These are phyloP conservation scores for Nymphalis urticae DNA, from an alignment of 2,888 invertebrate genomes.

Conservation along the genomic window DNA sequence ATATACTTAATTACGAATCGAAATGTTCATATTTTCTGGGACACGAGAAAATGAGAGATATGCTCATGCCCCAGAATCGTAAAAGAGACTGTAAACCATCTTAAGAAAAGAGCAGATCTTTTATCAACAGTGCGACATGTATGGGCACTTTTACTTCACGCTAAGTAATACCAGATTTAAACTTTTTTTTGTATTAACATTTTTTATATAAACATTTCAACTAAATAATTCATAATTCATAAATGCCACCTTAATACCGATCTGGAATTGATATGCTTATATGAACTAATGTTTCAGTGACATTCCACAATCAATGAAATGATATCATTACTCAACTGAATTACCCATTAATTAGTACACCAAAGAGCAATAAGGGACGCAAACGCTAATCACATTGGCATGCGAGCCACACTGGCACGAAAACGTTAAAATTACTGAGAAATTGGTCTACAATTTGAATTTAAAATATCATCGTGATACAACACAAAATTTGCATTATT, in stretches of 20 bases:
- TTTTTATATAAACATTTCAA: too few relatives aligned
- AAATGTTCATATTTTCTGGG: too few relatives aligned
- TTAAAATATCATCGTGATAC: constrained; percentile 49
- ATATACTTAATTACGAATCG: too few relatives aligned
- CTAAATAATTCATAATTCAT: too few relatives aligned
- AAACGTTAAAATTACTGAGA: constrained; percentile 51
- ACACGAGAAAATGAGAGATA: too few relatives aligned
- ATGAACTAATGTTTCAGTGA: background rate
- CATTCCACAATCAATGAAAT: constrained; percentile 11
- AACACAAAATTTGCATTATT: constrained; percentile 51
- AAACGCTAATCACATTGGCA: constrained; percentile 41
- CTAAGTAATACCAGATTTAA: too few relatives aligned
- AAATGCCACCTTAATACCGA: background rate
- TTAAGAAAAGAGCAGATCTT: too few relatives aligned
- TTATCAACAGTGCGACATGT: too few relatives aligned
- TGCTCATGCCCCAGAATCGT: too few relatives aligned
- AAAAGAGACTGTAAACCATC: too few relatives aligned
- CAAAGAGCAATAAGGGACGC: constrained; percentile 34
- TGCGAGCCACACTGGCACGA: constrained; percentile 46
- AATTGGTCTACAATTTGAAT: constrained; percentile 53
- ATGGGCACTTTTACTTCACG: too few relatives aligned
- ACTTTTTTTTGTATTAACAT: too few relatives aligned
- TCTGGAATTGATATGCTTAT: background rate
- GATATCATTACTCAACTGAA: constrained; percentile 20
- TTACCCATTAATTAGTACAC: constrained; percentile 34